phyloP scores from a whole-genome alignment of 2,113 vertebrate species.

The Myxocyprinus asiaticus region DNA sequence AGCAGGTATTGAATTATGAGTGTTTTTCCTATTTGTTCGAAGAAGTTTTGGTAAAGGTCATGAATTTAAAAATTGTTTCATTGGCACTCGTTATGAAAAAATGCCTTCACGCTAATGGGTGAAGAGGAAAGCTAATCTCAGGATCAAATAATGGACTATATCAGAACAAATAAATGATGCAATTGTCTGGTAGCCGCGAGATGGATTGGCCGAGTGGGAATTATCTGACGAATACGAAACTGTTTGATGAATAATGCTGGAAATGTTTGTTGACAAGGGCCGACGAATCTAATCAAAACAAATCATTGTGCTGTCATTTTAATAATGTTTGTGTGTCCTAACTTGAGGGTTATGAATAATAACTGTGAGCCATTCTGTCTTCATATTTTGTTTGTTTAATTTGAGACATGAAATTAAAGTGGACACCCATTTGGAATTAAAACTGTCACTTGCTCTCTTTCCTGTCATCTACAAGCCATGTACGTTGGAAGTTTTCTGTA shows the following conservation, averaged over 20 bases:
- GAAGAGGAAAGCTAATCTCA: slow-evolving; percentile 50
- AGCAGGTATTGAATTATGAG: slow-evolving; percentile 33
- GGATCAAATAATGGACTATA: slow-evolving; percentile 48
- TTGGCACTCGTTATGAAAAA: slow-evolving; percentile 38
- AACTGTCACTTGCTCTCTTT: not conserved
- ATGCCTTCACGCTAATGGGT: slow-evolving; percentile 44
- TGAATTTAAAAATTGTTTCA: slow-evolving; percentile 53
- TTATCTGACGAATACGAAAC: slow-evolving; percentile 16
- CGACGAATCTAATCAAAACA: slow-evolving; percentile 55
- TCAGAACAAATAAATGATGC: slow-evolving; percentile 54
- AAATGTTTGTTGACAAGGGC: slow-evolving; percentile 43
- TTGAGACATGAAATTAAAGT: slow-evolving; percentile 9
- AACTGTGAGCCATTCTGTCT: not conserved
- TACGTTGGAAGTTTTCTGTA: not conserved
- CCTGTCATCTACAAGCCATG: too few relatives aligned
- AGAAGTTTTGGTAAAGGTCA: slow-evolving; percentile 45
- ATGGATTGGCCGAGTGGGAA: slow-evolving; percentile 19
- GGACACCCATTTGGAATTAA: not conserved
- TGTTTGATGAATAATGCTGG: slow-evolving; percentile 39
- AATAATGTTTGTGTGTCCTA: slow-evolving; percentile 20
- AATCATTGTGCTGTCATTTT: slow-evolving; percentile 46
- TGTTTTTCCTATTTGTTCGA: slow-evolving; percentile 30
- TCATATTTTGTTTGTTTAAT: not conserved
- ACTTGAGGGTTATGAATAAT: slow-evolving; percentile 11
- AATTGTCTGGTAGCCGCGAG: slow-evolving; percentile 23